Evolutionary conservation across 64 coral and sea anemone species (phyloP), one percentile per base, ranked within the genome.

Genomic region (Dendronephthya gigantea): DNA sequence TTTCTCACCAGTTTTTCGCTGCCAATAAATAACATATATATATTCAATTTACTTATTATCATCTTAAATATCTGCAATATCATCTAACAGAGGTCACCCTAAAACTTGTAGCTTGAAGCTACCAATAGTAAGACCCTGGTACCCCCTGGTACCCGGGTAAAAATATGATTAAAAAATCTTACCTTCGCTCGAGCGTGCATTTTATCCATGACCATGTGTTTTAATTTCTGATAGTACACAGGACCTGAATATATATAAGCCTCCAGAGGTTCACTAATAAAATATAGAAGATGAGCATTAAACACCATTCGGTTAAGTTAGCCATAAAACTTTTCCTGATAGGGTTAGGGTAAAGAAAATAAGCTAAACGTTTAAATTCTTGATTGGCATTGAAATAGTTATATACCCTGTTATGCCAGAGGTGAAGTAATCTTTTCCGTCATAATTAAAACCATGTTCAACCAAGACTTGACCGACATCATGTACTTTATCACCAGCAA

Each of bases 111-210:
- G n/a, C n/a, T n/a, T n/a, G n/a, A 69, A n/a, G 23, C 0, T 5
- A 11, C 11, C 4, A 45, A 45, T 45, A 4, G 11, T 45, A 11
- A 45, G 41, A 45, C 11, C 11, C 41, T 45, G 41, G 11, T n/a
- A n/a, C n/a, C n/a, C 41, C 11, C 41, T 4, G 41, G 41, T 45
- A 11, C 33, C 40, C 30, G 82, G 13, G 82, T 12, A 55, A 15
- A 34, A 2, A 85, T 4, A 35, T 12, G 38, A 30, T 1, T 36
- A 22, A 28, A 41, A 23, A 9, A 0, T 19, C 89, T 85, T 39
- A 96, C 94, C 94, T 92, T 96, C 1, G 94, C 88, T 87, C 94
- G 90, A 48, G 94, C 94, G 10, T 96, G 94, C 94, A 96, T 96
- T 81, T 96, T 96, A 32, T 96, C 94, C 30, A 96, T 16, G 10